Base-by-base conservation (phyloP, 2,888 invertebrate genomes). In the Blomia tropicalis region DNA sequence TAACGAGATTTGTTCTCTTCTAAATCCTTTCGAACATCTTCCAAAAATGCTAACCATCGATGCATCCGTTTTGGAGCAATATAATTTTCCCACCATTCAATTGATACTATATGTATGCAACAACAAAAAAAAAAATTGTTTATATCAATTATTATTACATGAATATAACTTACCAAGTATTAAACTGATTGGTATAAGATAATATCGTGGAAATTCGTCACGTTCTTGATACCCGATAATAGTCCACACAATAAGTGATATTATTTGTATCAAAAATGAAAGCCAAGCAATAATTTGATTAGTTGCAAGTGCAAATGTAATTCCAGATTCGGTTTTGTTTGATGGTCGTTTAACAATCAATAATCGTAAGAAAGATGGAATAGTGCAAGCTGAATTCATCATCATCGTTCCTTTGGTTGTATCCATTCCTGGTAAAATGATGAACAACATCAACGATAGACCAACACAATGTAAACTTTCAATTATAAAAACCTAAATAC, bases 321-420 rank as follows among this genome's bases (percentile, higher is more conserved):
- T 51, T 17, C 27, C 22, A 17, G 25, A 27, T 25, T 22, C 27
- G 22, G 14, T 19, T 19, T 23, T 56, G 2, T 11, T 19, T 36
- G 25, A 11, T 11, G 58, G 14, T 7, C 1, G n/a, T 19, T 36
- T 17, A 19, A 17, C n/a, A 2, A 59, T 82, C 2, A 80, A 80
- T 0, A 78, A 74, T 76, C 85, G 86, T 11, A 79, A 78, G 1
- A 80, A 71, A 32, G 83, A 71, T 0, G 79, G 79, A 2, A 78
- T 66, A 43, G 78, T 69, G 59, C 76, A 76, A 41, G 77, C 71
- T 1, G 75, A 75, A 65, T 74, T 76, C 22, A 75, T 76, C 56
- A 79, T 67, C 73, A 77, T 75, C 2, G 75, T 71, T 27, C 75
- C 76, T 43, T 75, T 73, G n/a, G 76, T 70, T 0, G 75, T 72